phyloP scores from a whole-genome alignment of 2,113 vertebrate species.

The Trogon melanurus region DNA sequence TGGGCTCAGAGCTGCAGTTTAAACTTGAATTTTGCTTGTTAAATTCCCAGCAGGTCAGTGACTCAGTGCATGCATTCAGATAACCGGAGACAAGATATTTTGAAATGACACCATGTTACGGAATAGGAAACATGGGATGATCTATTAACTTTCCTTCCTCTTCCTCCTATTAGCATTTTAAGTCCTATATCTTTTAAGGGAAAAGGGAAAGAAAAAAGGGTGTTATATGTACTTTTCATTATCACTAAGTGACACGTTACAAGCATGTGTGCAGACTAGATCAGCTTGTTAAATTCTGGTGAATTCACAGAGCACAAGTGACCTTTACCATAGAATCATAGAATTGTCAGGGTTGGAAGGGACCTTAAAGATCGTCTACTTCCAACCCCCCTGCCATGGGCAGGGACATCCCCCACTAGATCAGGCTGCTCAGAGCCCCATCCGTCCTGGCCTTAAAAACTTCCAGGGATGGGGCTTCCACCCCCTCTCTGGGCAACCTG shows the following conservation, averaged over 20 bases:
- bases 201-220: background rate
- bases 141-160: background rate
- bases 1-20: background rate
- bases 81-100: slow-evolving; percentile 11
- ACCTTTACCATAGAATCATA: no score
- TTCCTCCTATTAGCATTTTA: background rate
- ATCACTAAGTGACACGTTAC: background rate
- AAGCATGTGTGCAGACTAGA: background rate
- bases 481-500: no score
- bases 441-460: no score
- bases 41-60: slow-evolving; percentile 46
- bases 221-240: background rate
- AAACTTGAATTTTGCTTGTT: slow-evolving; percentile 33
- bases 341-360: no score
- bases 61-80: background rate
- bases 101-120: slow-evolving; percentile 28
- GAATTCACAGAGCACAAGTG: background rate
- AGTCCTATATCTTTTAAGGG: background rate
- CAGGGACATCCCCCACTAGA: no score
- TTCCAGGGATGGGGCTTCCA: no score
- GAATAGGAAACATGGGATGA: background rate
- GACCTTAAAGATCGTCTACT: no score
- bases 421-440: no score
- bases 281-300: background rate
- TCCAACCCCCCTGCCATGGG: no score